phyloP scores from a whole-genome alignment of 2,888 invertebrate species.

The Xiphydria camelus region DNA sequence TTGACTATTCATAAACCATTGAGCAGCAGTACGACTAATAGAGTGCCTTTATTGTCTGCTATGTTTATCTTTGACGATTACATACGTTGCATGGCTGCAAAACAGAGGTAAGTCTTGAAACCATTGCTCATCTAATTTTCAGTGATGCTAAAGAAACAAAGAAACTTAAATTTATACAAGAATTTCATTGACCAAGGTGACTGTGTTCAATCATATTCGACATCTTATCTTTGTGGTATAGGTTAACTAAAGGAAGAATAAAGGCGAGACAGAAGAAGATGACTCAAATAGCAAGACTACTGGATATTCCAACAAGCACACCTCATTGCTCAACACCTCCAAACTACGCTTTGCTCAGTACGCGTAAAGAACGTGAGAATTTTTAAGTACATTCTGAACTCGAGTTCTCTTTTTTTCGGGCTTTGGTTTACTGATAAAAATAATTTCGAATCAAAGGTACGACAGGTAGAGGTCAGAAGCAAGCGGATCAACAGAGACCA shows the following conservation, averaged over 20 bases:
- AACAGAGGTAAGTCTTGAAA: conserved; percentile 74
- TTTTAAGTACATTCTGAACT: conserved; percentile 1
- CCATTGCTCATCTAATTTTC: not conserved
- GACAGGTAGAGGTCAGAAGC: conserved; percentile 44
- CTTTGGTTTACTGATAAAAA: conserved; percentile 16
- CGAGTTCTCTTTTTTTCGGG: conserved; percentile 14
- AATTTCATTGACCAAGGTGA: no score
- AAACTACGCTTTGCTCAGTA: conserved; percentile 46
- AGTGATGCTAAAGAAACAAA: no score
- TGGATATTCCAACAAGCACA: conserved; percentile 73
- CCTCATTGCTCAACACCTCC: conserved; percentile 54
- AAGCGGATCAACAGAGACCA: conserved; percentile 45
- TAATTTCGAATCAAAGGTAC: no score
- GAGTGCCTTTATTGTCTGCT: conserved; percentile 81
- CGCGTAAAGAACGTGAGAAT: conserved; percentile 51
- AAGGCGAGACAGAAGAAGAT: conserved; percentile 97
- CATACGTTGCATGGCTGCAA: conserved; percentile 98
- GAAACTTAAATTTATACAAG: no score
- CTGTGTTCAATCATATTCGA: no score
- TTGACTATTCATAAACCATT: conserved; percentile 87
- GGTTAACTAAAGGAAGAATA: conserved; percentile 73
- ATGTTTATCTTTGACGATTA: conserved; percentile 99
- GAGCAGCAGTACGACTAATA: conserved; percentile 67
- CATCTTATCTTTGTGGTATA: no score
- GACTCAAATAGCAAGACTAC: conserved; percentile 88